Base-by-base conservation (phyloP, 2,888 invertebrate genomes). In the Hirtodrosophila confusa region DNA sequence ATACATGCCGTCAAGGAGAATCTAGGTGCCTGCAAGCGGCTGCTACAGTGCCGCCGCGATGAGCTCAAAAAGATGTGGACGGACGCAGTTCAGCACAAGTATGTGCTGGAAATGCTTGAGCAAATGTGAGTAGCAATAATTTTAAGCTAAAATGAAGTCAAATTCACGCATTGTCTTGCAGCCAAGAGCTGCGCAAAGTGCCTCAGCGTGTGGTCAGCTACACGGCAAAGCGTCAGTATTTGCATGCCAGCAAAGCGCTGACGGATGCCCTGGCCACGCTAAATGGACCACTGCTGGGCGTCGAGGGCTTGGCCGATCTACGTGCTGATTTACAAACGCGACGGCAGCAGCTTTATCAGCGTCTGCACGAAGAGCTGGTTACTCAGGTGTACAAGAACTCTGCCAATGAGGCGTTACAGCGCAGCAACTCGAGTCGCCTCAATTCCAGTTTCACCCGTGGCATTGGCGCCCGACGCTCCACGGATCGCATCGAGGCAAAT, bases 61-160 rank as follows among this genome's bases (percentile, higher is more conserved):
- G 99, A 99, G 90, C 92, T 99, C 64, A 95, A 97, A 86, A 95
- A 97, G 75, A 93, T 99, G 57, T 99, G 99, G 98, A 93, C 97
- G 5, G 98, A 99, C 91, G 97, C 98, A 0, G 94, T 99, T n/a
- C 98, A 99, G 88, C 98, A 99, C 88, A 97, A 97, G 89, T 96
- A 98, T 89, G 96, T 97, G 60, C 91, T 98, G 40, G 94, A 96
- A 76, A 94, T 98, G 92, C 92, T 99, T 41, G 96, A 98, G 80
- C 96, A 98, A 92, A 97, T 98, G 92, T 92, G 80, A 79, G 89
- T 68, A 2, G 1, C 0, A 10, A 35, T 17, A 0, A 5, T 1
- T 9, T 0, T 23, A 35, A 10, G 8, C 1, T 10, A 23, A 23
- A 41, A n/a, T 4, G 3, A 47, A 31, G 12, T 3, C 4, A 11